Percentiles rank a stretch among this genome's conserved stretches.
Conservation (phyloP, 1,140 invertebrate species). For the Meloidogyne floridensis region DNA sequence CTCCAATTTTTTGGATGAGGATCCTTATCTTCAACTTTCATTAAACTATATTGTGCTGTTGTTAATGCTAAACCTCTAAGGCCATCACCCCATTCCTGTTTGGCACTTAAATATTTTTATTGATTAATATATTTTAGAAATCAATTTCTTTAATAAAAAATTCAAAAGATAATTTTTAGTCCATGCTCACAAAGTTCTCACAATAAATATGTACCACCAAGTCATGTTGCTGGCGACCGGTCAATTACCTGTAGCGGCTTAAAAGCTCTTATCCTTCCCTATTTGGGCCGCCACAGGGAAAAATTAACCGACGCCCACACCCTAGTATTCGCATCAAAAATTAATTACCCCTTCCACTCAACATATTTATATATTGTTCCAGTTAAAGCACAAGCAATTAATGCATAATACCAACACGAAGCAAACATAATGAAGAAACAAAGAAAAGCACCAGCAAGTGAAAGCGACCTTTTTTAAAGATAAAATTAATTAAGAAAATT, state of each 20-base stretch:
- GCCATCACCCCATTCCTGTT: slow-evolving; percentile 99
- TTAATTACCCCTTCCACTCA: slow-evolving; percentile 85
- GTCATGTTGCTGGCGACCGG: too few relatives aligned
- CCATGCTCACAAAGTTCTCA: too few relatives aligned
- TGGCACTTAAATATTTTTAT: slow-evolving; percentile 77
- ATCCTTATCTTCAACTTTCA: slow-evolving; percentile 65
- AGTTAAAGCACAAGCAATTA: slow-evolving; percentile 84
- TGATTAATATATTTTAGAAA: too few relatives aligned
- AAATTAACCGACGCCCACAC: too few relatives aligned
- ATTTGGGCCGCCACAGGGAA: too few relatives aligned
- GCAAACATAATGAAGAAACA: slow-evolving; percentile 99
- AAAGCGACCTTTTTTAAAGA: slow-evolving; percentile 72
- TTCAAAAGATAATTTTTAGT: too few relatives aligned
- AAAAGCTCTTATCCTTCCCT: too few relatives aligned
- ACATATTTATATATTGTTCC: slow-evolving; percentile 94
- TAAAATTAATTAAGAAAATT: neutral
- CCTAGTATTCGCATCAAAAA: too few relatives aligned
- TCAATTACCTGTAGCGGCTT: too few relatives aligned
- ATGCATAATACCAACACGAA: slow-evolving; percentile 96
- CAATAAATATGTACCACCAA: too few relatives aligned
- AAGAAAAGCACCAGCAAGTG: slow-evolving; percentile 84
- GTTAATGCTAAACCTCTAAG: slow-evolving; percentile 93
- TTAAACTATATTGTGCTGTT: slow-evolving; percentile 87
- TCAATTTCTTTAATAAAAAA: too few relatives aligned
- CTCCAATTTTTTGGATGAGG: slow-evolving; percentile 63